phyloP scores from a whole-genome alignment of 1,140 invertebrate genomes.

The Lordiphosa stackelbergi region DNA sequence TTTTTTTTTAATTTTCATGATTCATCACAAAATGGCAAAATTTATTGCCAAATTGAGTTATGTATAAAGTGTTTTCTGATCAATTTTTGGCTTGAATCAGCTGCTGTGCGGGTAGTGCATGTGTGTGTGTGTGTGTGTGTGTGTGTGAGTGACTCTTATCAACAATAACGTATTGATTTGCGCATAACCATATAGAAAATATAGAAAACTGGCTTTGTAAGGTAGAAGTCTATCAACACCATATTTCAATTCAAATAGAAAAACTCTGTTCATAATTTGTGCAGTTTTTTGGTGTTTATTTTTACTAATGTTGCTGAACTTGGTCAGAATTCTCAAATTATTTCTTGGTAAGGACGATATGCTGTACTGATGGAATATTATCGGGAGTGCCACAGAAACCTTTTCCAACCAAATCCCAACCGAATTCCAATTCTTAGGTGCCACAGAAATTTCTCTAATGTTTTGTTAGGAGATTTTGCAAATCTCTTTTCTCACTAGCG shows the following conservation, averaged over 20 bases:
- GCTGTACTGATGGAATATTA: no score
- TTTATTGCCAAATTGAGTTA: conserved; percentile 23
- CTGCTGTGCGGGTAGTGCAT: conserved; percentile 37
- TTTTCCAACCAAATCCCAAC: no score
- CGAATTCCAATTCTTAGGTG: no score
- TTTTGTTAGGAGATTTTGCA: no score
- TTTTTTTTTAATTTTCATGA: conserved; percentile 29
- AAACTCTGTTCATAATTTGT: conserved; percentile 10
- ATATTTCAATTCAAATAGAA: conserved; percentile 13
- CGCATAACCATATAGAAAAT: conserved; percentile 27
- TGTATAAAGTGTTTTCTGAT: conserved; percentile 8
- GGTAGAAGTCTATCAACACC: conserved; percentile 13
- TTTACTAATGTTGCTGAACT: no score
- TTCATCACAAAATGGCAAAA: conserved; percentile 13
- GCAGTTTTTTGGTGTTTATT: neutral
- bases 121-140: neutral
- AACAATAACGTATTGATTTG: conserved; percentile 41
- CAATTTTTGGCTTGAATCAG: conserved; percentile 35
- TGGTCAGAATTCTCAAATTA: no score
- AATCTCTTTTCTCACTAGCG: no score
- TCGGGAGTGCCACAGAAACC: no score
- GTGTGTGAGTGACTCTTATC: conserved; percentile 41
- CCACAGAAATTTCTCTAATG: no score
- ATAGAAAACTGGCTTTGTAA: conserved; percentile 33
- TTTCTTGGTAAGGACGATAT: no score